Percentiles rank a stretch among this genome's conserved stretches.
These are phyloP conservation scores for Lamprotornis superbus DNA, from an alignment of 2,113 vertebrate species.

Conservation along the genomic window DNA sequence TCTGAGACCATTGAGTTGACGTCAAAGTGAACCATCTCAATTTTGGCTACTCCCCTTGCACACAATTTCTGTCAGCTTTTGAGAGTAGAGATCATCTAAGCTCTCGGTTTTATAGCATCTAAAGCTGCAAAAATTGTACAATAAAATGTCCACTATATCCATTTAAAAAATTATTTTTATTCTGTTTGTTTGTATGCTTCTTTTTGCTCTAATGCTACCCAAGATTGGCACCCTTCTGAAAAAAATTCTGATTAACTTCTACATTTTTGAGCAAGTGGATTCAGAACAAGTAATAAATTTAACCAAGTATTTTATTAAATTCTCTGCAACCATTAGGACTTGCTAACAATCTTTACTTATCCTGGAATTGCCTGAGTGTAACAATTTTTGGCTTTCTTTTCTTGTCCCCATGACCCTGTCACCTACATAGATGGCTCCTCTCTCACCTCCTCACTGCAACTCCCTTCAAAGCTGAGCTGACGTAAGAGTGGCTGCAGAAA, in stretches of 20 bases:
- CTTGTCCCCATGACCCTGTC: neutral
- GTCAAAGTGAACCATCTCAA: neutral
- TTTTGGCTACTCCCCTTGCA: neutral
- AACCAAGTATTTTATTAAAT: neutral
- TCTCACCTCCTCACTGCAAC: neutral
- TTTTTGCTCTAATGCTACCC: neutral
- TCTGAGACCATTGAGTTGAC: neutral
- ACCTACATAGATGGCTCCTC: neutral
- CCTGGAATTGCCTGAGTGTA: neutral
- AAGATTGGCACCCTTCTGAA: neutral
- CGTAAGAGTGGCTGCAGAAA: neutral
- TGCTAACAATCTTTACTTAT: neutral
- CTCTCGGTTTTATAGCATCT: neutral
- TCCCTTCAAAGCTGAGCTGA: neutral
- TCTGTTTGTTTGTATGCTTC: neutral
- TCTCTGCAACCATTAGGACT: neutral
- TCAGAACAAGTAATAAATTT: neutral
- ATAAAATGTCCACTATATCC: neutral
- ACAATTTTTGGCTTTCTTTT: neutral
- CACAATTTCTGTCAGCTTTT: neutral
- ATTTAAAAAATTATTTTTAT: neutral
- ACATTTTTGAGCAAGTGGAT: neutral
- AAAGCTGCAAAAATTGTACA: neutral
- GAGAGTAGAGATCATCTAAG: neutral
- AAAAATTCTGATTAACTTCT: neutral